phyloP scores from a whole-genome alignment of 2,888 invertebrate species.

The Ormyrus pomaceus region DNA sequence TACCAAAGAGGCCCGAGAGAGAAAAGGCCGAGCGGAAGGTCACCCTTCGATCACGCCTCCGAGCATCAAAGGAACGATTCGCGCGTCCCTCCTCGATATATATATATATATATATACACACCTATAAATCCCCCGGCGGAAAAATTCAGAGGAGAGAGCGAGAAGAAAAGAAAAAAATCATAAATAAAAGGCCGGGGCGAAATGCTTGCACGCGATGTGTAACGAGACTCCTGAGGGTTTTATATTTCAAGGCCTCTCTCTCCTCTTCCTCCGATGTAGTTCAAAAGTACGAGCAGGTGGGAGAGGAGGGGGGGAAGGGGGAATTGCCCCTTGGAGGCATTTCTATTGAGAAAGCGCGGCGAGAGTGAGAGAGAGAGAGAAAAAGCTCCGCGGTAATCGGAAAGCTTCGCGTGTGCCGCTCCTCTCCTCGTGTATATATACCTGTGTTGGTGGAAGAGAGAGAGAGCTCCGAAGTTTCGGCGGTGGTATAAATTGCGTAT shows the following conservation, averaged over 20 bases:
- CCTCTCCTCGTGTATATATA: too few species aligned
- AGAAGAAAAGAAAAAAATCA: too few species aligned
- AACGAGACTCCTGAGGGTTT: slow-evolving; percentile 18
- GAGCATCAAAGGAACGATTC: neutral
- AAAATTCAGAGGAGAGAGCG: too few species aligned
- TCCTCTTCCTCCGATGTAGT: neutral
- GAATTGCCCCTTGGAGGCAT: slow-evolving; percentile 30
- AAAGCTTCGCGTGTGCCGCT: slow-evolving; percentile 8
- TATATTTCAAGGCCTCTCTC: slow-evolving; percentile 36
- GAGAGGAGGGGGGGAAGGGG: neutral
- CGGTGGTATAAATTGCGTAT: slow-evolving; percentile 56
- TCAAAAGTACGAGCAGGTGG: neutral
- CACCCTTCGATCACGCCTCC: too few species aligned
- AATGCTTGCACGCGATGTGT: neutral
- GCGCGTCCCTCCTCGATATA: neutral
- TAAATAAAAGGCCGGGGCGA: too few species aligned
- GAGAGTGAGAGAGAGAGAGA: neutral
- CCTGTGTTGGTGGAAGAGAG: neutral
- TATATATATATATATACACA: neutral
- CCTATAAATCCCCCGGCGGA: too few species aligned
- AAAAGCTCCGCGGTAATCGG: slow-evolving; percentile 32
- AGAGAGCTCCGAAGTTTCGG: slow-evolving; percentile 37
- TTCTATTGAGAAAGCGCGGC: too few species aligned
- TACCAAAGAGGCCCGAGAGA: too few species aligned
- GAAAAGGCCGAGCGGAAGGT: too few species aligned